Conservation (phyloP, 2,888 invertebrate species). For the Halictus ligatus region DNA sequence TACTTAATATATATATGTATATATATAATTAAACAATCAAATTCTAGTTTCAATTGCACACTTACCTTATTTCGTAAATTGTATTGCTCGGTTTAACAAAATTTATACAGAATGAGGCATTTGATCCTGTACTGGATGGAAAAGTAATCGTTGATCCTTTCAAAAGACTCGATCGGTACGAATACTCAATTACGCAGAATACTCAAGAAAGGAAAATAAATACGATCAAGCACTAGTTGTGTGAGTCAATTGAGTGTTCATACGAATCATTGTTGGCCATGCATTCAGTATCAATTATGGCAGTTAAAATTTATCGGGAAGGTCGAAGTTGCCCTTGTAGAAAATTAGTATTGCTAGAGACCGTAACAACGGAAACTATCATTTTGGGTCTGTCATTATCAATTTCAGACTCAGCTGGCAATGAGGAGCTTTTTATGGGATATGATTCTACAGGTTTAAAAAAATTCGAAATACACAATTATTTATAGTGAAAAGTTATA, state of each 20-base stretch:
- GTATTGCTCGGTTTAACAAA: conserved; percentile 26
- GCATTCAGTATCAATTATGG: neutral
- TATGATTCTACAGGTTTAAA: too few species aligned
- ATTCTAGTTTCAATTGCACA: conserved; percentile 52
- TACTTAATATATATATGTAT: conserved; percentile 6
- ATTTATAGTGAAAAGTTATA: neutral
- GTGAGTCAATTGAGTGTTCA: neutral
- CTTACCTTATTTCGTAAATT: conserved; percentile 62
- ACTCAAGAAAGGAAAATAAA: neutral
- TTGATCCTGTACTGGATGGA: neutral
- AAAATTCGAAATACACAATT: neutral
- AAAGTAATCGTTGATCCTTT: conserved; percentile 4
- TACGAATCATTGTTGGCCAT: neutral
- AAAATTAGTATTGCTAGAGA: neutral
- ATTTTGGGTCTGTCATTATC: neutral
- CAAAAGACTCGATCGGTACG: conserved; percentile 14
- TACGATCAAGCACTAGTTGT: neutral
- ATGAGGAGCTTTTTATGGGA: neutral
- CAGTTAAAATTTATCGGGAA: neutral
- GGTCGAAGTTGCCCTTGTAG: neutral
- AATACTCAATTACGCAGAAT: neutral
- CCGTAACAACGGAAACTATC: neutral
- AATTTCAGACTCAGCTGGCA: neutral
- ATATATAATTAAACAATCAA: conserved; percentile 36
- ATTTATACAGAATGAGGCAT: conserved; percentile 46